Base-by-base conservation (phyloP, 1,140 invertebrate species). In the Sogatella furcifera region DNA sequence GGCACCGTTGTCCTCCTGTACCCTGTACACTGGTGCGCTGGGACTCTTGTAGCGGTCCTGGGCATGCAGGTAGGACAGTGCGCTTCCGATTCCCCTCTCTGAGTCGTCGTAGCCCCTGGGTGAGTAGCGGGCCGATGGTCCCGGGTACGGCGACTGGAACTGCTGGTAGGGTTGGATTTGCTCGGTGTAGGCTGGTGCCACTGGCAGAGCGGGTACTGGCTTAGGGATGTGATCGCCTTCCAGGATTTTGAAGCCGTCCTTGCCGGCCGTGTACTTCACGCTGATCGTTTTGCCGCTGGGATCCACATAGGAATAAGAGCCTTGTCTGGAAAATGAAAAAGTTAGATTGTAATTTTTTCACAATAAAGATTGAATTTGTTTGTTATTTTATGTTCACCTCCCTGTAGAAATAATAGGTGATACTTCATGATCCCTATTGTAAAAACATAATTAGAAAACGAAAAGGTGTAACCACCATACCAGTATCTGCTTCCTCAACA, bases 281-380 rank as follows among this genome's bases (percentile, higher is more conserved):
- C 69, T 72, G 59, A 83, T 77, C 9, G 76, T 72, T 63, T 79
- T 77, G 1, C 82, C 82, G 62, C 73, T 74, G 3, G 80, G 79
- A 60, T 82, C 81, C 38, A 81, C 74, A 70, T 83, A 84, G 55
- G 81, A 80, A 66, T 84, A 84, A 8, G 77, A 78, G 2, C 84
- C 84, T 6, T 78, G 79, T 54, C 82, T 72, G 46, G 9, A 49
- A 5, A 17, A 49, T 49, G 14, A n/a, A 9, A 44, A 14, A 9
- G 9, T 2, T 44, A 4, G 14, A n/a, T 4, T 44, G 14, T 4
- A 44, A 19, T 4, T 44, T n/a, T 44, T n/a, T n/a, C n/a, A n/a
- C n/a, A n/a, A n/a, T n/a, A n/a, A n/a, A n/a, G n/a, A n/a, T n/a
- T n/a, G n/a, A n/a, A n/a, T n/a, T n/a, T n/a, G n/a, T n/a, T n/a